Conservation (phyloP, 2,888 invertebrate genomes). For the Boloria euphrosyne region DNA sequence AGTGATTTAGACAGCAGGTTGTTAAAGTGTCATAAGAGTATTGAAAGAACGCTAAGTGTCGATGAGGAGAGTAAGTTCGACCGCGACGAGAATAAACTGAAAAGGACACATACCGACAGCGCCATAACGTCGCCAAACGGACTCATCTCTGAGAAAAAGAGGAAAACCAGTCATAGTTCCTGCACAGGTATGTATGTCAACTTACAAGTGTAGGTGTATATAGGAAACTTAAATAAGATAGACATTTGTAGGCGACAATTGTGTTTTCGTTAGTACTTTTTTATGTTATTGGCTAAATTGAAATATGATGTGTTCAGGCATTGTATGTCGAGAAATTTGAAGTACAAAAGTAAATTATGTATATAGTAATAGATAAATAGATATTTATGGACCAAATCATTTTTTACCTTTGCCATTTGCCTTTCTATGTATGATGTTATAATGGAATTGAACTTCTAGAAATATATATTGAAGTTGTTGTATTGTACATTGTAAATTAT, state of each 20-base stretch:
- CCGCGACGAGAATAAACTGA: conserved; percentile 58
- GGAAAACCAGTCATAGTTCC: conserved; percentile 83
- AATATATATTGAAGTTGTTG: conserved; percentile 28
- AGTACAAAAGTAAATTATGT: conserved; percentile 26
- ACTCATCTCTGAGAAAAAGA: conserved; percentile 84
- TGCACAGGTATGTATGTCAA: conserved; percentile 71
- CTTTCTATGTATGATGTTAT: conserved; percentile 27
- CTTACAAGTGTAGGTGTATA: conserved; percentile 37
- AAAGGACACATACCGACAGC: conserved; percentile 76
- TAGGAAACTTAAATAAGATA: not conserved
- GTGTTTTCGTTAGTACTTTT: too few relatives aligned
- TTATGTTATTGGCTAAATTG: not conserved
- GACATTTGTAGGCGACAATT: too few relatives aligned
- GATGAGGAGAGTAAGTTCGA: conserved; percentile 51
- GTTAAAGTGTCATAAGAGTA: conserved; percentile 65
- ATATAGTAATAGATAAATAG: conserved; percentile 24
- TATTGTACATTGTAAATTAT: conserved; percentile 32
- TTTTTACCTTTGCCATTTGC: conserved; percentile 28
- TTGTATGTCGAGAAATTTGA: conserved; percentile 10
- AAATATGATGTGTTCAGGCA: conserved; percentile 20
- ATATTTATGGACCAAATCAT: conserved; percentile 32
- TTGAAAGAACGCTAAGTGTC: conserved; percentile 72
- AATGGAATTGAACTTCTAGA: conserved; percentile 23
- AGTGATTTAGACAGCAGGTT: conserved; percentile 68
- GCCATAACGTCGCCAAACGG: conserved; percentile 82